These are phyloP conservation scores for Dipodomys merriami DNA, from an alignment of 2,113 vertebrate genomes.

Conservation along the genomic window DNA sequence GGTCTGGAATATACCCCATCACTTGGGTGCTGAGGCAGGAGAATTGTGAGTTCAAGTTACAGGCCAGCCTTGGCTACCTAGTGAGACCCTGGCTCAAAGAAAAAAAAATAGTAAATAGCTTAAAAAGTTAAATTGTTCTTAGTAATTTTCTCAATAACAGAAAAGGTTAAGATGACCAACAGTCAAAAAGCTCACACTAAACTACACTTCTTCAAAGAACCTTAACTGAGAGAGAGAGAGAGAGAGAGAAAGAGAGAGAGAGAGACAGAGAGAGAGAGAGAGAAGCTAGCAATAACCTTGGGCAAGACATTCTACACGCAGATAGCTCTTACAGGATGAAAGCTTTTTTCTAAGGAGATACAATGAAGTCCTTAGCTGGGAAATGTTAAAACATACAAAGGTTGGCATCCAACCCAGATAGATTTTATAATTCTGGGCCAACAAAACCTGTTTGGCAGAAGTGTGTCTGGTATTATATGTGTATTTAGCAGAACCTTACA, in stretches of 20 bases:
- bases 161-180: constrained; percentile 11
- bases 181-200: neutral
- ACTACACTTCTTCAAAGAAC: neutral
- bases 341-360: neutral
- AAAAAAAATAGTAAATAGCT: constrained; percentile 13
- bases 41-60: no score
- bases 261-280: neutral
- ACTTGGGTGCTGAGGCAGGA: no score
- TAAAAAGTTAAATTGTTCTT: neutral
- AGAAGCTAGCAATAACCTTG: neutral
- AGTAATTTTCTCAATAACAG: neutral
- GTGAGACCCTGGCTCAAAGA: neutral
- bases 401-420: neutral
- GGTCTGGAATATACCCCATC: no score
- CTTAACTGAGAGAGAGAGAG: neutral
- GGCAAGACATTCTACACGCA: neutral
- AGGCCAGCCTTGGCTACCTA: no score
- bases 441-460: neutral
- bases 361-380: neutral
- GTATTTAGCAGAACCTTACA: neutral
- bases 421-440: neutral
- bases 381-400: neutral
- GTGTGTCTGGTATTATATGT: neutral
- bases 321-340: neutral
- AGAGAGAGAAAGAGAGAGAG: no score